Conservation (phyloP, 1,140 invertebrate species). For the Trachymyrmex septentrionalis region DNA sequence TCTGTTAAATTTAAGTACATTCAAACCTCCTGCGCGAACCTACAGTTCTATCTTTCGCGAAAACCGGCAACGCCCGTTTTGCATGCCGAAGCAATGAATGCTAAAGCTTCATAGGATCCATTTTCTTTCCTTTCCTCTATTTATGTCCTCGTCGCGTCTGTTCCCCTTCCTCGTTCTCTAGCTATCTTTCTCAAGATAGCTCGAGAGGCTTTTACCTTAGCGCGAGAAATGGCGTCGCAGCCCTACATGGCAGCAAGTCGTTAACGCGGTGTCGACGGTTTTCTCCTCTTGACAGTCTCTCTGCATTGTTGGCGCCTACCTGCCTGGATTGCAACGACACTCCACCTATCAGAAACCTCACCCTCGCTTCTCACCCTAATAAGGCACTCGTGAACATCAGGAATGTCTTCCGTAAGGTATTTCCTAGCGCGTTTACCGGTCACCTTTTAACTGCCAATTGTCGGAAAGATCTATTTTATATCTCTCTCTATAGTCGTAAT, state of each 20-base stretch:
- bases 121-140: slow-evolving; percentile 57
- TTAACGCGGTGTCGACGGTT: slow-evolving; percentile 79
- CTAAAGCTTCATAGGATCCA: slow-evolving; percentile 56
- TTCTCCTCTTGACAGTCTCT: slow-evolving; percentile 75
- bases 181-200: slow-evolving; percentile 51
- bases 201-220: slow-evolving; percentile 71
- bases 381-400: slow-evolving; percentile 56
- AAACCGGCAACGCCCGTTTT: slow-evolving; percentile 76
- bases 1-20: slow-evolving; percentile 29
- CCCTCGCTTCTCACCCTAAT: slow-evolving; percentile 75
- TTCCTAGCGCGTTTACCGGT: background rate
- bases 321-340: slow-evolving; percentile 69
- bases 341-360: slow-evolving; percentile 74
- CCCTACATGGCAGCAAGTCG: slow-evolving; percentile 78
- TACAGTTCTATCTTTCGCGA: slow-evolving; percentile 77
- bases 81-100: slow-evolving; percentile 68
- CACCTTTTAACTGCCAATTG: background rate
- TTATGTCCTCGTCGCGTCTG: slow-evolving; percentile 8
- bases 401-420: slow-evolving; percentile 54
- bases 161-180: slow-evolving; percentile 25
- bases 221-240: slow-evolving; percentile 72
- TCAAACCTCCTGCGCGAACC: slow-evolving; percentile 51
- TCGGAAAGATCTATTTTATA: slow-evolving; percentile 7
- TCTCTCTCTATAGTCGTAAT: background rate
- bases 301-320: slow-evolving; percentile 78